Evolutionary conservation across 2,797 vertebrate genomes (phyloP).

Genomic region (Parauchenoglanis ngamensis): DNA sequence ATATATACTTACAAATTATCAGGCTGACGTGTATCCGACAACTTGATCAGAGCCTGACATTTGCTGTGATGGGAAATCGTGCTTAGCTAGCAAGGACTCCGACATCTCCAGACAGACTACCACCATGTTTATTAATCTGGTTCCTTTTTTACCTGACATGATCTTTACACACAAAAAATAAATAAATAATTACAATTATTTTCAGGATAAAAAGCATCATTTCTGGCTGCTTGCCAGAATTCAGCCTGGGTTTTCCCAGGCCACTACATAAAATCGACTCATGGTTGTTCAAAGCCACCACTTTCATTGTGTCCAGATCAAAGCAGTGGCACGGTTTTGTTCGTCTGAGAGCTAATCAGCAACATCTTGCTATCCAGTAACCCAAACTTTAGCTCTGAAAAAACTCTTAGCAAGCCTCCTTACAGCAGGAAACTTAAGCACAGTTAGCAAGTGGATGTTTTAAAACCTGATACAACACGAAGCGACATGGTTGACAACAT

Average conservation of each 20-base stretch:
- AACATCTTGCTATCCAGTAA: conserved; percentile 33
- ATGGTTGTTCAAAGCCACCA: conserved; percentile 4
- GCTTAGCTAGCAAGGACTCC: too few relatives aligned
- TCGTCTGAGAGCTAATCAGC: conserved; percentile 25
- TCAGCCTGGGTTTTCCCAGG: not conserved
- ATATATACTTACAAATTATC: not conserved
- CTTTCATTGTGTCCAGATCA: conserved; percentile 37
- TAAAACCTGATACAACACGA: conserved; percentile 34
- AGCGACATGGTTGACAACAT: conserved; percentile 18
- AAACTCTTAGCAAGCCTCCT: conserved; percentile 31
- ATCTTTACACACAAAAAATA: too few relatives aligned
- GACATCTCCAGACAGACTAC: too few relatives aligned
- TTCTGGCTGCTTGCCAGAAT: not conserved
- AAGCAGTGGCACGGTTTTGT: conserved; percentile 34
- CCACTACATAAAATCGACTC: not conserved
- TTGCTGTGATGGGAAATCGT: too few relatives aligned
- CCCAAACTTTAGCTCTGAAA: conserved; percentile 36
- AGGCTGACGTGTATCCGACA: not conserved
- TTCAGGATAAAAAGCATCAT: not conserved
- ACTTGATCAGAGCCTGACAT: not conserved
- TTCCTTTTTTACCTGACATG: not conserved
- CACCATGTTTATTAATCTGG: too few relatives aligned
- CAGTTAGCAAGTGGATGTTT: conserved; percentile 21
- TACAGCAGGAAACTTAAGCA: conserved; percentile 32
- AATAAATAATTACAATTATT: too few relatives aligned